Evolutionary conservation across 2,797 vertebrate genomes (phyloP).

Genomic region (Macroramphosus scolopax): DNA sequence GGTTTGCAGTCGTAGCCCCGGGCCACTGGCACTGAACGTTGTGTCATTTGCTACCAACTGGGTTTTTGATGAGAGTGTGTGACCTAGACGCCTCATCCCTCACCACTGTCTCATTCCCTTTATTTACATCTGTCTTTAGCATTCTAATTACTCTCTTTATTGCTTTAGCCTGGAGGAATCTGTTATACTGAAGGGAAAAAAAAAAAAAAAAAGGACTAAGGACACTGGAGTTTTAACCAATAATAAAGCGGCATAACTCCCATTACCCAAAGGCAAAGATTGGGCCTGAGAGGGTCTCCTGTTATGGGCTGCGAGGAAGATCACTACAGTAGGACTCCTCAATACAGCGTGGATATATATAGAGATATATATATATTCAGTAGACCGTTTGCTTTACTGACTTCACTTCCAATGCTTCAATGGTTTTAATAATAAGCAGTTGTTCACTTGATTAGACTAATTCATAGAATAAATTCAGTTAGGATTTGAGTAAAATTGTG

Average conservation of each 20-base stretch:
- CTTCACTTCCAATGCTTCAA: slow-evolving; percentile 18
- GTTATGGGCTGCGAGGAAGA: slow-evolving; percentile 69
- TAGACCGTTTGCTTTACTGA: slow-evolving; percentile 31
- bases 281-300: slow-evolving; percentile 58
- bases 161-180: slow-evolving; percentile 98
- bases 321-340: slow-evolving; percentile 30
- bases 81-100: slow-evolving; percentile 92
- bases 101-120: slow-evolving; percentile 94
- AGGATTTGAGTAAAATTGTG: too few species aligned
- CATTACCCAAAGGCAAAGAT: slow-evolving; percentile 73
- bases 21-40: slow-evolving; percentile 81
- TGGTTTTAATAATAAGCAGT: not conserved
- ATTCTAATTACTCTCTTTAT: slow-evolving; percentile 99
- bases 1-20: slow-evolving; percentile 79
- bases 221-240: slow-evolving; percentile 85
- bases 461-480: too few species aligned
- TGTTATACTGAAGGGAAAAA: slow-evolving; percentile 59
- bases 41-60: slow-evolving; percentile 91
- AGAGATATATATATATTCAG: slow-evolving; percentile 39
- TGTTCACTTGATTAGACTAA: too few species aligned
- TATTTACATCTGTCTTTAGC: slow-evolving; percentile 99
- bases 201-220: slow-evolving; percentile 71
- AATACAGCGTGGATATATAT: too few species aligned
- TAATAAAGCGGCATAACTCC: slow-evolving; percentile 83
- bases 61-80: slow-evolving; percentile 90